A percentile compares a stretch with the other conserved stretches of the same genome.
Conservation (phyloP, 2,113 vertebrate species). For the Cairina moschata region DNA sequence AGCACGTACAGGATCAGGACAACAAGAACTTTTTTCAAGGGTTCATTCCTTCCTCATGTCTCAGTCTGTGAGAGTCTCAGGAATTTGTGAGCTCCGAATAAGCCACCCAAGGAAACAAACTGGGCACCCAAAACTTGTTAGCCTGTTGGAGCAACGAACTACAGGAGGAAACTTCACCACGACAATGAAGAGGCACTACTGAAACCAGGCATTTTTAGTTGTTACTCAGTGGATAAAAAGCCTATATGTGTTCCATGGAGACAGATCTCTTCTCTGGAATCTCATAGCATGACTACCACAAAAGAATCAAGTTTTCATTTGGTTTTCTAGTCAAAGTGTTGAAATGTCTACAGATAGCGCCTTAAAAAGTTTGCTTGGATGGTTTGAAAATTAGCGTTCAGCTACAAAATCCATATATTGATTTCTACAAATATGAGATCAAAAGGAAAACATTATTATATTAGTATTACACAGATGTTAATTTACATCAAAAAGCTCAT, state of each 20-base stretch:
- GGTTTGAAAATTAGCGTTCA: not conserved
- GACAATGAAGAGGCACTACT: slow-evolving; percentile 31
- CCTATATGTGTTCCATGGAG: not conserved
- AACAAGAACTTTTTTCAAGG: not conserved
- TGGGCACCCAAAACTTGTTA: not conserved
- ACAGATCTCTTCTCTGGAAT: slow-evolving; percentile 2
- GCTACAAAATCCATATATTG: not conserved
- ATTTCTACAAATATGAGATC: not conserved
- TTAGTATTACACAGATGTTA: not conserved
- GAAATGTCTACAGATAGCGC: not conserved
- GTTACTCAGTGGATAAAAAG: not conserved
- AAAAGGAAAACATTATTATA: not conserved
- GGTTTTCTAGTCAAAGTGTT: slow-evolving; percentile 17
- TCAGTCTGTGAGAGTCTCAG: not conserved
- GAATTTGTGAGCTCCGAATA: not conserved
- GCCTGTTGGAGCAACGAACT: not conserved
- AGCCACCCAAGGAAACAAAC: slow-evolving; percentile 9
- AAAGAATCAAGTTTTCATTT: slow-evolving; percentile 4
- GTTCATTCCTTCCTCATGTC: not conserved
- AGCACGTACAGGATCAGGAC: not conserved
- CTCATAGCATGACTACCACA: not conserved
- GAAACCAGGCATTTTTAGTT: not conserved
- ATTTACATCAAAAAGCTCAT: not conserved
- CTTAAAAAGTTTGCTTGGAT: not conserved
- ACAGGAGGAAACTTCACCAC: not conserved